Percentiles rank a stretch among this genome's conserved stretches.
These are phyloP conservation scores for Sula dactylatra DNA, from an alignment of 2,113 vertebrate species.

Conservation along the genomic window DNA sequence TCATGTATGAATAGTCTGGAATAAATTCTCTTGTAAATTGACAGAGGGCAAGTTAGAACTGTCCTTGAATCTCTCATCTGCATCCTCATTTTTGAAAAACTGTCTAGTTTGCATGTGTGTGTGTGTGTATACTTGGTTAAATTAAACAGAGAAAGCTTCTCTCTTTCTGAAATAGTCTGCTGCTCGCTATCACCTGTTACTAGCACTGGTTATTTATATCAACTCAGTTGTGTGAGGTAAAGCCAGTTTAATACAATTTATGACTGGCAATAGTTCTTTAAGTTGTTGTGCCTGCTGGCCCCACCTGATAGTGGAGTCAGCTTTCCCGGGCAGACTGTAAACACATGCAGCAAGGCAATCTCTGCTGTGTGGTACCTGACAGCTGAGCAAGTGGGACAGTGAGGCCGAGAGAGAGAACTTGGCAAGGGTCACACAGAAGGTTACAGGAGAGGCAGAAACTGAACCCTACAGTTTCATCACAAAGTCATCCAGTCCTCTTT, in stretches of 20 bases:
- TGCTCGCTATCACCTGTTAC: neutral
- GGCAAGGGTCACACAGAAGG: neutral
- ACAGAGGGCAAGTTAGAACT: slow-evolving; percentile 76
- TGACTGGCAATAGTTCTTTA: neutral
- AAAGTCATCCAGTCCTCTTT: neutral
- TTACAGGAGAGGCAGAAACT: neutral
- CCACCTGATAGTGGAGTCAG: neutral
- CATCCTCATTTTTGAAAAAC: slow-evolving; percentile 71
- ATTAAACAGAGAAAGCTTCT: slow-evolving; percentile 3
- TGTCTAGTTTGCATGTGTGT: slow-evolving; percentile 45
- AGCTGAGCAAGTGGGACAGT: neutral
- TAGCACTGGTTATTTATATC: neutral
- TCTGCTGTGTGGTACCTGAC: neutral
- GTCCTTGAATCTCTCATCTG: slow-evolving; percentile 76
- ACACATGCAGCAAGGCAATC: fast-evolving
- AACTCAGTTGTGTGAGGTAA: neutral
- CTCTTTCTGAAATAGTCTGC: neutral
- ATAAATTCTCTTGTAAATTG: slow-evolving; percentile 73
- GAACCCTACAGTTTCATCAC: neutral
- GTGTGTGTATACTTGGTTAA: slow-evolving; percentile 13
- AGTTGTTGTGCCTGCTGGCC: neutral
- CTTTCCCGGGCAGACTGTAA: neutral
- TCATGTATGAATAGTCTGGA: slow-evolving; percentile 73
- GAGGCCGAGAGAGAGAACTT: neutral
- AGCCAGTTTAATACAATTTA: neutral